A percentile compares a stretch with the other conserved stretches of the same genome.
phyloP scores from a whole-genome alignment of 2,113 vertebrate species.

The Tetrax tetrax region DNA sequence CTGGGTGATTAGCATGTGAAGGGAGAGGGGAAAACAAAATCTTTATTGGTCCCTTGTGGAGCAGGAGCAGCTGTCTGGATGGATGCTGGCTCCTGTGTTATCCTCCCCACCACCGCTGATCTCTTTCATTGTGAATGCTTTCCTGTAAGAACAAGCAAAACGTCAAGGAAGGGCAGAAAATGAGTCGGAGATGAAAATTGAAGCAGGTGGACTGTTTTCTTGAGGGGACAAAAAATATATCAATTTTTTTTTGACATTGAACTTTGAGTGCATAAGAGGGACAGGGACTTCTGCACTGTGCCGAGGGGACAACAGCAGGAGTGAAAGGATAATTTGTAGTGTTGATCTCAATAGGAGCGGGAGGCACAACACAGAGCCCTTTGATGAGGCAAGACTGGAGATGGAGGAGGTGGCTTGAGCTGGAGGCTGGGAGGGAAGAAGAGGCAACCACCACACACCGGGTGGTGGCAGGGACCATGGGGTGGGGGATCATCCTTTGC shows the following conservation, averaged over 20 bases:
- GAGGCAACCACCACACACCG: accelerated
- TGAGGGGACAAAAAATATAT: accelerated
- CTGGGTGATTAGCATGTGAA: slow-evolving; percentile 35
- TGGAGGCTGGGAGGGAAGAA: not conserved
- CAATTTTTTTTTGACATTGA: not conserved
- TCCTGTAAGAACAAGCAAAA: not conserved
- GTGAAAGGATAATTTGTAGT: slow-evolving; percentile 73
- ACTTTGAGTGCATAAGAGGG: not conserved
- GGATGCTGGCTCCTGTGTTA: not conserved
- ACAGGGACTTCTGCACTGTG: not conserved
- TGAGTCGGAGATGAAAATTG: not conserved
- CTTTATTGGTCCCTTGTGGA: slow-evolving; percentile 17
- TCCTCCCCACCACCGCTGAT: not conserved
- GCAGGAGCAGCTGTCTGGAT: slow-evolving; percentile 6
- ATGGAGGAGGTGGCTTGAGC: slow-evolving; percentile 23
- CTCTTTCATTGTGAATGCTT: not conserved
- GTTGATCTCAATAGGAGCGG: not conserved
- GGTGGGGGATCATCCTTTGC: not conserved
- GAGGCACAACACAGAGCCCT: slow-evolving; percentile 67
- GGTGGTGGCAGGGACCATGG: not conserved
- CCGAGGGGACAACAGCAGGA: not conserved
- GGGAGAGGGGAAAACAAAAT: slow-evolving; percentile 40
- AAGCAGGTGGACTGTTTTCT: not conserved
- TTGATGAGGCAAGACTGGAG: slow-evolving; percentile 26
- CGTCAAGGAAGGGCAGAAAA: not conserved